A percentile compares a stretch with the other conserved stretches of the same genome.
These are phyloP conservation scores for Eueides isabella DNA, from an alignment of 1,140 invertebrate species.

Conservation along the genomic window DNA sequence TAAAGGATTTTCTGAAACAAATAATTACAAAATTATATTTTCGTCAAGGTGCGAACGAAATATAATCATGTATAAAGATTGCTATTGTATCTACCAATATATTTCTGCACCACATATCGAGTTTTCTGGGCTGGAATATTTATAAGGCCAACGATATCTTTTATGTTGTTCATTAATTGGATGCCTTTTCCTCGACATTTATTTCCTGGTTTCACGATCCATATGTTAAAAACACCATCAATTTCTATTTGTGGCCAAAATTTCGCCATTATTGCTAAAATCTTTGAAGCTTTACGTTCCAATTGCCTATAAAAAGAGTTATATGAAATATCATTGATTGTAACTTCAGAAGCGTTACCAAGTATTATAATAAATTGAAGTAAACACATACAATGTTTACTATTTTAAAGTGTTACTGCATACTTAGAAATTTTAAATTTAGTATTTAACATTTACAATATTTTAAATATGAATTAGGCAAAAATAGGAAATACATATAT, in stretches of 20 bases:
- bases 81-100: slow-evolving; percentile 91
- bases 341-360: no score
- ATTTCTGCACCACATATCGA: slow-evolving; percentile 96
- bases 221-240: slow-evolving; percentile 93
- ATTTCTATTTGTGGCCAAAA: slow-evolving; percentile 92
- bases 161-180: slow-evolving; percentile 91
- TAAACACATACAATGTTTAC: no score
- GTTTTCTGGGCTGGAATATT: slow-evolving; percentile 85
- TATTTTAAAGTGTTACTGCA: no score
- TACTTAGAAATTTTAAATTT: no score
- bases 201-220: slow-evolving; percentile 98
- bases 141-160: slow-evolving; percentile 91
- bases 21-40: slow-evolving; percentile 6
- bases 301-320: slow-evolving; percentile 59
- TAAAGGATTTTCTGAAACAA: slow-evolving; percentile 89
- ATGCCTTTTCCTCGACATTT: slow-evolving; percentile 96
- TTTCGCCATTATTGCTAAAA: slow-evolving; percentile 76
- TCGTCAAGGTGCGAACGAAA: neutral
- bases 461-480: no score
- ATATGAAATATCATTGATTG: neutral
- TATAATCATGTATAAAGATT: neutral
- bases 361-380: no score
- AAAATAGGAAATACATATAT: no score
- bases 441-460: no score
- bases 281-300: slow-evolving; percentile 70